These are phyloP conservation scores for Microtus montanus DNA, from an alignment of 2,113 vertebrate genomes.

Conservation along the genomic window DNA sequence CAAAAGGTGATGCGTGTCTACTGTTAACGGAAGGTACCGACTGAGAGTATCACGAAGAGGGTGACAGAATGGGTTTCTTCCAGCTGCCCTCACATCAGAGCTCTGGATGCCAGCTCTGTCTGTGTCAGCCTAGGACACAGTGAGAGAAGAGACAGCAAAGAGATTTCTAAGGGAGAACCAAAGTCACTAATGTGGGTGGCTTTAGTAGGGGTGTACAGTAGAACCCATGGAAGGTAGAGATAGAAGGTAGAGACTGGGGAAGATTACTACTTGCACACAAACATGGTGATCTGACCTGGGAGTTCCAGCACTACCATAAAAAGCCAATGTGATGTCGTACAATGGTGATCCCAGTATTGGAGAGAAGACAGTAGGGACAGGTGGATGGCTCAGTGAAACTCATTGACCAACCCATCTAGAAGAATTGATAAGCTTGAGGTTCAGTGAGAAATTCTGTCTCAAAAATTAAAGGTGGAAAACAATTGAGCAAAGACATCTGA, in stretches of 20 bases:
- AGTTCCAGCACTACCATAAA: not conserved
- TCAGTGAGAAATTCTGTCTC: not conserved
- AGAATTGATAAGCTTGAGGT: not conserved
- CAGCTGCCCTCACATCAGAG: not conserved
- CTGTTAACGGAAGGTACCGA: not conserved
- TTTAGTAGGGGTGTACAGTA: not conserved
- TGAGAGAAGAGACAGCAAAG: not conserved
- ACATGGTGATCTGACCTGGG: not conserved
- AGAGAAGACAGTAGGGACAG: not conserved
- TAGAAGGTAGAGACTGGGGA: not conserved
- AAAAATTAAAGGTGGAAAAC: not conserved
- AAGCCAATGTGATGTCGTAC: not conserved
- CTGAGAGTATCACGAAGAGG: rapidly evolving
- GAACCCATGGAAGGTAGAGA: not conserved
- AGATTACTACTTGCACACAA: not conserved
- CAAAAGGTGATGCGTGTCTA: not conserved
- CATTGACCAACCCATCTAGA: not conserved
- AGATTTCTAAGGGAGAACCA: not conserved
- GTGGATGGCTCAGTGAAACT: not conserved
- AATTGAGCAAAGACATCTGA: not conserved
- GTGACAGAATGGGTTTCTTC: not conserved
- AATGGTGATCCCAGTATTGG: not conserved
- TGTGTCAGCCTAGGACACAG: rapidly evolving
- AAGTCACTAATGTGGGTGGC: not conserved
- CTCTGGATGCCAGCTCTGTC: not conserved